phyloP scores from a whole-genome alignment of 2,888 invertebrate species.

The Glaucopsyche alexis region DNA sequence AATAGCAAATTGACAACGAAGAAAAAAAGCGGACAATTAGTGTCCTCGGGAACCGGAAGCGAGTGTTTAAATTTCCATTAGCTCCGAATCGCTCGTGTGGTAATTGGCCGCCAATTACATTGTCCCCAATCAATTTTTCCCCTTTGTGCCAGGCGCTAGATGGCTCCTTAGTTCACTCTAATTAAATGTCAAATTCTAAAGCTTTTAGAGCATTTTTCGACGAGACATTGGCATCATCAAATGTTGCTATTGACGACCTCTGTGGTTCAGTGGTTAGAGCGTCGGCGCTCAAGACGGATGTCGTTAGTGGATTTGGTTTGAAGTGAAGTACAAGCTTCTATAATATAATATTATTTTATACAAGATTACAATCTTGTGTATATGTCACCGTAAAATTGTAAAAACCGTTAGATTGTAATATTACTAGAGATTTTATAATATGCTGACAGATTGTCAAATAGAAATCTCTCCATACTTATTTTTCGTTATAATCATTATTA shows the following conservation, averaged over 20 bases:
- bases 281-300: too few species aligned
- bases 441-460: too few species aligned
- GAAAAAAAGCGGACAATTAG: constrained; percentile 63
- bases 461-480: too few species aligned
- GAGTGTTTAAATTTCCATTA: constrained; percentile 78
- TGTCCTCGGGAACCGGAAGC: constrained; percentile 67
- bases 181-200: constrained; percentile 6
- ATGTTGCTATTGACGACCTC: background rate
- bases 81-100: constrained; percentile 53
- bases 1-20: constrained; percentile 75
- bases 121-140: constrained; percentile 32
- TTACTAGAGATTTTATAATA: too few species aligned
- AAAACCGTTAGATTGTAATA: too few species aligned
- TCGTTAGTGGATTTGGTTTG: too few species aligned
- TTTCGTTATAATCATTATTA: too few species aligned
- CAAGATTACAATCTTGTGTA: too few species aligned
- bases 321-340: too few species aligned
- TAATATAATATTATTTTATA: too few species aligned
- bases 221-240: background rate
- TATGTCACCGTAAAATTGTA: too few species aligned
- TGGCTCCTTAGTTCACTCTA: background rate
- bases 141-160: constrained; percentile 41
- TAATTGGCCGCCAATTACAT: constrained; percentile 46
- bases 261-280: too few species aligned
- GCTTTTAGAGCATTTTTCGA: background rate